phyloP scores from a whole-genome alignment of 2,113 vertebrate genomes.

The Aleadryas rufinucha region DNA sequence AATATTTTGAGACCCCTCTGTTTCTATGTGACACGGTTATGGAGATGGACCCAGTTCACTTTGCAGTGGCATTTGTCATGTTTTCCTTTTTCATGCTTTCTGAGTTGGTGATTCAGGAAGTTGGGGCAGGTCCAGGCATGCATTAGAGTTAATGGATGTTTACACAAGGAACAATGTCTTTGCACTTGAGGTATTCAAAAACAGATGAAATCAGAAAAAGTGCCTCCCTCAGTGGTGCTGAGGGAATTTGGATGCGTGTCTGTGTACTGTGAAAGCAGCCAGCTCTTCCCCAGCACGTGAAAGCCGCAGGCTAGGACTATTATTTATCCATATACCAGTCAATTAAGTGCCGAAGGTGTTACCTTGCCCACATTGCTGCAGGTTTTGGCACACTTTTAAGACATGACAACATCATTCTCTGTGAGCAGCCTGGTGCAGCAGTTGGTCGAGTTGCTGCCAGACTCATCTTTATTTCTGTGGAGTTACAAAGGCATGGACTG shows the following conservation, averaged over 20 bases:
- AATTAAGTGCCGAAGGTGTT: background rate
- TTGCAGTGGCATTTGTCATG: background rate
- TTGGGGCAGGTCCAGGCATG: slow-evolving; percentile 7
- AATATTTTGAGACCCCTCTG: background rate
- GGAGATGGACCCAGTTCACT: background rate
- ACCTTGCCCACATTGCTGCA: background rate
- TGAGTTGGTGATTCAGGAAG: background rate
- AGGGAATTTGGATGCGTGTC: background rate
- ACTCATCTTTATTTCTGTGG: background rate
- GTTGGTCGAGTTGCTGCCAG: background rate
- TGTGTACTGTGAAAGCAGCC: background rate
- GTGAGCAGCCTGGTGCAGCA: background rate
- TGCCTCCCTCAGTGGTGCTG: background rate
- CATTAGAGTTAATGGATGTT: slow-evolving; percentile 44
- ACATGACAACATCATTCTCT: background rate
- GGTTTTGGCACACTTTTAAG: background rate
- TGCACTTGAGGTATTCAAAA: slow-evolving; percentile 33
- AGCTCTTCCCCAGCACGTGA: background rate
- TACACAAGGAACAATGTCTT: slow-evolving; percentile 1
- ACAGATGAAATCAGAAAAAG: background rate
- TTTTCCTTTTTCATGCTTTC: slow-evolving; percentile 2
- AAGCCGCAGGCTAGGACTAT: background rate
- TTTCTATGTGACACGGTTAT: background rate
- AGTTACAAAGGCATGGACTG: background rate
- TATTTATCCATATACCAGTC: background rate